These are phyloP conservation scores for Mixornis gularis DNA, from an alignment of 2,113 vertebrate genomes.

Conservation along the genomic window DNA sequence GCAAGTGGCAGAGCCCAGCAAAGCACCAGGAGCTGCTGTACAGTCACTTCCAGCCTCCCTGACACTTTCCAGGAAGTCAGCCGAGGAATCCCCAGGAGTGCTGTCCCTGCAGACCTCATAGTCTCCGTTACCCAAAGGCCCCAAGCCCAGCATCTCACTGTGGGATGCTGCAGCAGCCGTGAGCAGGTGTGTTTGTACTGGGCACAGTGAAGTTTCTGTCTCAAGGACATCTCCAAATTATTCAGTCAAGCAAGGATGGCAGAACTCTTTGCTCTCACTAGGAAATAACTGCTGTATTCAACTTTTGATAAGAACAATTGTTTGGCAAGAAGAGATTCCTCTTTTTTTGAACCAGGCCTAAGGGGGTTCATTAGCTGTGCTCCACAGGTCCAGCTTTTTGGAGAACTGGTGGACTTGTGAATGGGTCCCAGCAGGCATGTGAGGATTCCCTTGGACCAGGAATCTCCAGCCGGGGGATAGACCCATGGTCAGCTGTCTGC, in stretches of 20 bases:
- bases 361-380: not conserved
- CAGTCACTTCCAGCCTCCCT: not conserved
- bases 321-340: not conserved
- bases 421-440: not conserved
- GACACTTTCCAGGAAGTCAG: not conserved
- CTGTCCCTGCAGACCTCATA: not conserved
- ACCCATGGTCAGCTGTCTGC: not conserved
- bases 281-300: not conserved
- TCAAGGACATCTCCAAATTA: not conserved
- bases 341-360: not conserved
- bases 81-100: not conserved
- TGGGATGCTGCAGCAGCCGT: not conserved
- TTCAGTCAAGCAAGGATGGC: not conserved
- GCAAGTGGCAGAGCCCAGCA: not conserved
- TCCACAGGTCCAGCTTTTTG: not conserved
- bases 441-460: not conserved
- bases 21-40: not conserved
- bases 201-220: not conserved
- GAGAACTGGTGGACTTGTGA: not conserved
- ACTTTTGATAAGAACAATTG: not conserved
- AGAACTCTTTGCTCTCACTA: not conserved
- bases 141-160: not conserved
- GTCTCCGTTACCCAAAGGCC: not conserved
- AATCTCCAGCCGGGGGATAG: not conserved
- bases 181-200: not conserved